phyloP scores from a whole-genome alignment of 1,140 invertebrate species.

The Eueides isabella region DNA sequence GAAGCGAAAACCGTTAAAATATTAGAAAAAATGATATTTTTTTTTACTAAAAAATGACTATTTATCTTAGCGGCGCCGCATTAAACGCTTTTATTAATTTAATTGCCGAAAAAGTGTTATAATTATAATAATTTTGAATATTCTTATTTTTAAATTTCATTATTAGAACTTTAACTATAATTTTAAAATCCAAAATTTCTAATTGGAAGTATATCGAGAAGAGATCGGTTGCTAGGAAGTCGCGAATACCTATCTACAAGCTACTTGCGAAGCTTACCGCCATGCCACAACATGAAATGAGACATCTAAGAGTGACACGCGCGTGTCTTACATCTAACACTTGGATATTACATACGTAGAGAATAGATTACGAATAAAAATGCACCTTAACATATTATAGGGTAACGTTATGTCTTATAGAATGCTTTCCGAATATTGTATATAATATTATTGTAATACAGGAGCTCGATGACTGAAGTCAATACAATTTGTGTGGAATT shows the following conservation, averaged over 20 bases:
- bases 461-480: conserved; percentile 17
- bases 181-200: conserved; percentile 69
- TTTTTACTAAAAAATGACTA: too few relatives aligned
- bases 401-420: conserved; percentile 63
- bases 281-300: conserved; percentile 74
- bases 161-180: conserved; percentile 69
- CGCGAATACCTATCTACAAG: conserved; percentile 78
- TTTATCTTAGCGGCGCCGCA: conserved; percentile 26
- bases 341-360: conserved; percentile 56
- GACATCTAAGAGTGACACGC: conserved; percentile 72
- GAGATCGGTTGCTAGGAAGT: conserved; percentile 78
- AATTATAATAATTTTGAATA: conserved; percentile 48
- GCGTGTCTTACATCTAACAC: conserved; percentile 68
- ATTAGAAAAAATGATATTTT: conserved; percentile 42
- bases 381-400: conserved; percentile 70
- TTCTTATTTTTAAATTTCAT: conserved; percentile 63
- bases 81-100: conserved; percentile 38
- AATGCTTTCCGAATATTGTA: conserved; percentile 60
- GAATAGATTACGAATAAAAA: conserved; percentile 72
- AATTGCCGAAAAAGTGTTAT: conserved; percentile 33
- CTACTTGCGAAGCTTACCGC: conserved; percentile 77
- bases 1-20: conserved; percentile 58
- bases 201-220: conserved; percentile 77
- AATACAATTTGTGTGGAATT: background rate
- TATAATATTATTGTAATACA: conserved; percentile 40